phyloP scores from a whole-genome alignment of 2,888 invertebrate species.

The Diarsia dahlii region DNA sequence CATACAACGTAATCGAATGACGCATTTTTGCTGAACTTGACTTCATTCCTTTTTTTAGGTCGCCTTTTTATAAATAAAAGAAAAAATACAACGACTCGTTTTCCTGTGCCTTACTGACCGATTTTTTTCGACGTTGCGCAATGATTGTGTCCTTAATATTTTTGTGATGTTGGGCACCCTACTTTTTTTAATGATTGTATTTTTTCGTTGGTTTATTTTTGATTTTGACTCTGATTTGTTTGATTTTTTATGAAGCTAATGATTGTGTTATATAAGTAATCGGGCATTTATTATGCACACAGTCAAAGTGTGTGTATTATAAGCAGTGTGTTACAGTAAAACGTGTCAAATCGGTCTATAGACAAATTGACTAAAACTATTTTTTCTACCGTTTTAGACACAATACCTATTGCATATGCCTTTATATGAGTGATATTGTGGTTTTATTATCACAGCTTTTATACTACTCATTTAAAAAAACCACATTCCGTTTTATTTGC shows the following conservation, averaged over 20 bases:
- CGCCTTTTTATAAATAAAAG: conserved; percentile 69
- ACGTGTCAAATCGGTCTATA: neutral
- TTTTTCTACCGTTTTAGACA: neutral
- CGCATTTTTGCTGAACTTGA: conserved; percentile 82
- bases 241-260: neutral
- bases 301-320: neutral
- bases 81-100: conserved; percentile 43
- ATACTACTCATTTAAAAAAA: neutral
- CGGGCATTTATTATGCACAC: too few species aligned
- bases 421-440: neutral
- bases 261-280: neutral
- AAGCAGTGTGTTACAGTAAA: neutral
- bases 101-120: conserved; percentile 63
- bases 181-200: conserved; percentile 32
- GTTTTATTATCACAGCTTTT: neutral
- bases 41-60: conserved; percentile 78
- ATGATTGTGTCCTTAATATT: conserved; percentile 48
- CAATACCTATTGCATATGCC: neutral
- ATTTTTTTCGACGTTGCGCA: conserved; percentile 60
- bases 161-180: conserved; percentile 39
- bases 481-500: neutral
- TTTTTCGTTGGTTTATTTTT: conserved; percentile 4
- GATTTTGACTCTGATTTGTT: neutral
- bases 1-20: conserved; percentile 65
- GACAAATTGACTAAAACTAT: neutral